Conservation (phyloP, 2,113 vertebrate species). For the Tor tambroides region DNA sequence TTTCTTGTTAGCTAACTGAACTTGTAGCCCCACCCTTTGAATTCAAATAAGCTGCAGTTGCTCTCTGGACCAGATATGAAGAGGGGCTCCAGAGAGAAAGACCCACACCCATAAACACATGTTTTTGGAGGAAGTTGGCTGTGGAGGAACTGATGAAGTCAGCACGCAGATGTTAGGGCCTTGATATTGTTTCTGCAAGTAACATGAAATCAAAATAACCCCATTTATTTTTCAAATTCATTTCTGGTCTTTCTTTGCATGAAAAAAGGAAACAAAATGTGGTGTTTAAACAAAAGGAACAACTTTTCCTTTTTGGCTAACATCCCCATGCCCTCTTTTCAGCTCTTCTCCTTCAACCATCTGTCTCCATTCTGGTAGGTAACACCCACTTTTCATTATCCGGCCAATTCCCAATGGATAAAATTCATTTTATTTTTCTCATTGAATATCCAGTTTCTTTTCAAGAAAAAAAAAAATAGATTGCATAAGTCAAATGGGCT, state of each 20-base stretch:
- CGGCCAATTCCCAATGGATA: background rate
- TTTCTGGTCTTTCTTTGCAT: background rate
- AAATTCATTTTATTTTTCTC: background rate
- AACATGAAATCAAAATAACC: background rate
- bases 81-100: slow-evolving; percentile 20
- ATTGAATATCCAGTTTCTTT: background rate
- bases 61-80: slow-evolving; percentile 18
- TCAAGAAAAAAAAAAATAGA: background rate
- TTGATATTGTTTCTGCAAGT: slow-evolving; percentile 16
- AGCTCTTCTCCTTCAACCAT: background rate
- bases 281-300: background rate
- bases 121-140: slow-evolving; percentile 30
- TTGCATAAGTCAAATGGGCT: background rate
- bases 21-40: slow-evolving; percentile 32
- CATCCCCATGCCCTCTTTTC: background rate
- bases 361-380: background rate
- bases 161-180: slow-evolving; percentile 28
- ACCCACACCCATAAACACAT: slow-evolving; percentile 37
- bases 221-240: background rate
- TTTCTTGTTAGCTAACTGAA: background rate
- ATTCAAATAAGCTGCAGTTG: slow-evolving; percentile 42
- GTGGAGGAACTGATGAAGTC: slow-evolving; percentile 3
- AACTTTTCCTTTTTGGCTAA: background rate
- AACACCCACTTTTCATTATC: slow-evolving; percentile 2
- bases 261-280: background rate